Evolutionary conservation across 2,888 invertebrate genomes (phyloP).

Genomic region (Meganola albula): DNA sequence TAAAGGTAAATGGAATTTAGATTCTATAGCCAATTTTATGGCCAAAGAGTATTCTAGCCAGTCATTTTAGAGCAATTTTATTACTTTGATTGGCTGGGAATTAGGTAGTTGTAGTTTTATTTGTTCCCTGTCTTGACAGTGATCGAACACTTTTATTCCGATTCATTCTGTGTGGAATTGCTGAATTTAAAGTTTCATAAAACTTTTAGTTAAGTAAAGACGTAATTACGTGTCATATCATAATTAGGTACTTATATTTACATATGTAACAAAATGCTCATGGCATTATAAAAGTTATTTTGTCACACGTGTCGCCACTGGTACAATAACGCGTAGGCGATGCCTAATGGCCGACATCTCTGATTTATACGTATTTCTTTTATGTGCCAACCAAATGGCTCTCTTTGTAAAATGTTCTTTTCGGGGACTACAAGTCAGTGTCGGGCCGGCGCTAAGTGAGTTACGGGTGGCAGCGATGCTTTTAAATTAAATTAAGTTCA

Average conservation of each 20-base stretch:
- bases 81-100: constrained; percentile 20
- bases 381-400: constrained; percentile 65
- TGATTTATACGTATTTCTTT: constrained; percentile 74
- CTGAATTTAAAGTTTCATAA: constrained; percentile 13
- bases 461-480: constrained; percentile 38
- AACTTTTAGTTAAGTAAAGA: constrained; percentile 5
- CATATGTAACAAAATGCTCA: too few species aligned
- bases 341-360: constrained; percentile 62
- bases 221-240: too few species aligned
- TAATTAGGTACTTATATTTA: too few species aligned
- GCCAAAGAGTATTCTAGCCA: constrained; percentile 13
- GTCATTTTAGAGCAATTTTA: constrained; percentile 20
- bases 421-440: constrained; percentile 42
- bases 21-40: constrained; percentile 4
- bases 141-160: constrained; percentile 26
- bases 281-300: too few species aligned
- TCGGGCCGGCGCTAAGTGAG: constrained; percentile 41
- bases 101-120: constrained; percentile 24
- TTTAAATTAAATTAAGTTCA: constrained; percentile 51
- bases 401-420: constrained; percentile 59
- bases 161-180: constrained; percentile 6
- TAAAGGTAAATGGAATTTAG: constrained; percentile 16
- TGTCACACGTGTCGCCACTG: constrained; percentile 65
- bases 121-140: constrained; percentile 25
- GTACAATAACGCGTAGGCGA: constrained; percentile 59